Evolutionary conservation across 2,113 vertebrate species (phyloP), one percentile per base, ranked within the genome.

Genomic region (Megatriorchis doriae): DNA sequence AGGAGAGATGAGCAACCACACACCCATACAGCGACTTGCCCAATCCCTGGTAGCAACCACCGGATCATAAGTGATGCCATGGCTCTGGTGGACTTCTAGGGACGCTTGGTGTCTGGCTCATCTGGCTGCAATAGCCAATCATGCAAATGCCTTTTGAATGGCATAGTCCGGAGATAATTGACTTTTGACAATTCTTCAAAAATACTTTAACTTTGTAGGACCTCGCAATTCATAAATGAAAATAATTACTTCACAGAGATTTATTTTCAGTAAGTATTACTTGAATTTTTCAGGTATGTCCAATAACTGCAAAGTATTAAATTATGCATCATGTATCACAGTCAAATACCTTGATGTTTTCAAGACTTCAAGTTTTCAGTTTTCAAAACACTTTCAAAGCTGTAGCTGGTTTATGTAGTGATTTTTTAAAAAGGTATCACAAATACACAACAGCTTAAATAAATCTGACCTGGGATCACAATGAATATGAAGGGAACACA

Each of bases 1-100:
- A 50, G 26, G 59, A 65, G 45, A 47, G 19, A 42, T 6, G 16
- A 56, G 42, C 7, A 42, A 31, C 21, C 52, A 17, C 2, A 5
- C 15, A 27, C 6, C 9, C 36, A 50, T 13, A 50, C 0, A 4
- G 53, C 0, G 0, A 31, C 16, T 74, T 34, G 14, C 11, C 6
- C 45, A 26, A 9, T 32, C 53, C 14, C 7, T 8, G 10, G 20
- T 1, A 52, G 25, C 16, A 61, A 53, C 29, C 27, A 48, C 7
- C 34, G 29, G 36, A 32, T 34, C 45, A 22, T 11, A 45, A 70
- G 21, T 2, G 2, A 45, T 61, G 38, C 38, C 21, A 14, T 27
- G 38, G 32, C 13, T 21, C 25, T 2, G 4, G 25, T 25, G 31
- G 26, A 38, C 32, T 59, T 8, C 31, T 20, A n/a, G 31, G 42